Evolutionary conservation across 2,113 vertebrate species (phyloP).

Genomic region (Gnathonemus longibarbis): DNA sequence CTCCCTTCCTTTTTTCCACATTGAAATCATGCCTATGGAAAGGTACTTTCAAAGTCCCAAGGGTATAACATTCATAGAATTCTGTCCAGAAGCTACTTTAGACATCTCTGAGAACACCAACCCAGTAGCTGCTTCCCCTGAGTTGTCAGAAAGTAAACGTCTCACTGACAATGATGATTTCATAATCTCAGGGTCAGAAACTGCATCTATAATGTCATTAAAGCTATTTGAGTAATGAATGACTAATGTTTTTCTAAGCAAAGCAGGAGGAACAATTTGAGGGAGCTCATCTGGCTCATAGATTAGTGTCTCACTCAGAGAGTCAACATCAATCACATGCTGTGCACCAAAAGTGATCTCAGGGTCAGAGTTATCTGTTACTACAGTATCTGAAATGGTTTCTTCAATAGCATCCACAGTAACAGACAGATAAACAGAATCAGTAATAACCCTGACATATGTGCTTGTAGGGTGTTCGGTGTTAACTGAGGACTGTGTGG

Average conservation of each 20-base stretch:
- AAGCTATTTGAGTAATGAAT: slow-evolving; percentile 19
- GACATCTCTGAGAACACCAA: slow-evolving; percentile 25
- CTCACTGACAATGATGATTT: slow-evolving; percentile 19
- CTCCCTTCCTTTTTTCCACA: neutral
- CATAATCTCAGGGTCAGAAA: slow-evolving; percentile 26
- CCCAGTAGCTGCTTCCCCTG: slow-evolving; percentile 24
- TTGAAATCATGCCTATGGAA: neutral
- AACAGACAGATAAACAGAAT: neutral
- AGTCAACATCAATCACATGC: neutral
- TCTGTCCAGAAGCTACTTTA: slow-evolving; percentile 20
- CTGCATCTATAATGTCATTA: slow-evolving; percentile 22
- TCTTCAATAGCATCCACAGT: neutral
- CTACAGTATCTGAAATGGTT: neutral
- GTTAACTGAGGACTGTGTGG: slow-evolving; percentile 11
- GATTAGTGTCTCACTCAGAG: neutral
- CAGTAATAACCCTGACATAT: neutral
- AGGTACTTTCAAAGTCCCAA: slow-evolving; percentile 26
- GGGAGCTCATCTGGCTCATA: neutral
- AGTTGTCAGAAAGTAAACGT: slow-evolving; percentile 26
- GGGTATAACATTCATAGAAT: slow-evolving; percentile 10
- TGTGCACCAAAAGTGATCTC: slow-evolving; percentile 7
- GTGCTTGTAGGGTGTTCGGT: neutral
- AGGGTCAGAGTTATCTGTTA: slow-evolving; percentile 9
- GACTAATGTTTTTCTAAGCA: slow-evolving; percentile 11
- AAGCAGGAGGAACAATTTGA: neutral